Evolutionary conservation across 2,113 vertebrate genomes (phyloP), one percentile per base, ranked within the genome.

Genomic region (Hipposideros armiger): DNA sequence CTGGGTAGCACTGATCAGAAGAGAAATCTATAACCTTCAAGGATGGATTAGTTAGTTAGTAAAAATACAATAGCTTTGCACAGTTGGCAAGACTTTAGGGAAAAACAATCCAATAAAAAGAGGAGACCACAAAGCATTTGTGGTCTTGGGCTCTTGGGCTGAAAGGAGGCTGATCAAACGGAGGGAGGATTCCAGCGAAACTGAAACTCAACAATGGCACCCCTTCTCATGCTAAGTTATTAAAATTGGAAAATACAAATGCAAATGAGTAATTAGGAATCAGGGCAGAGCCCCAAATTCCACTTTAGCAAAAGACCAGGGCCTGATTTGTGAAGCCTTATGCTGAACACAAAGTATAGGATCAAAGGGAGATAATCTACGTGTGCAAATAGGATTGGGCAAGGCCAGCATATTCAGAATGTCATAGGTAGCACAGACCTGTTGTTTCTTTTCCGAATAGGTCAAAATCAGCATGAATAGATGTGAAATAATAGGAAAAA

Each of bases 201-300:
- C 30, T 62, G 45, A 83, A 94, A 40, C 56, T 52, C 30, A 32
- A 88, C 84, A n/a, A n/a, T 26, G 28, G 50, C 28, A 16, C 60
- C n/a, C 16, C 9, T 83, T 69, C 90, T 62, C 50, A 74, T 22
- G 42, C 16, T 36, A 52, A 67, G 60, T 36, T 73, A 60, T 56
- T 83, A 77, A 95, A 88, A 92, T 62, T 30, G 52, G 45, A 84
- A 89, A 66, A 54, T 28, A 85, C 26, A 62, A 47, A 15, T 62
- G 22, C 52, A 95, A 87, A 60, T n/a, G 42, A 77, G 28, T 83
- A 36, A 95, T 67, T 40, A 66, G 32, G 22, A 69, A 69, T 76
- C 47, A 42, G 26, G n/a, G n/a, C n/a, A 92, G 42, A 70, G 16
- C 22, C 16, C 30, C n/a, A 84, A 77, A 54, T 58, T n/a, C 50